Base-by-base conservation (phyloP, 2,113 vertebrate species). In the Aspidoscelis tigris region DNA sequence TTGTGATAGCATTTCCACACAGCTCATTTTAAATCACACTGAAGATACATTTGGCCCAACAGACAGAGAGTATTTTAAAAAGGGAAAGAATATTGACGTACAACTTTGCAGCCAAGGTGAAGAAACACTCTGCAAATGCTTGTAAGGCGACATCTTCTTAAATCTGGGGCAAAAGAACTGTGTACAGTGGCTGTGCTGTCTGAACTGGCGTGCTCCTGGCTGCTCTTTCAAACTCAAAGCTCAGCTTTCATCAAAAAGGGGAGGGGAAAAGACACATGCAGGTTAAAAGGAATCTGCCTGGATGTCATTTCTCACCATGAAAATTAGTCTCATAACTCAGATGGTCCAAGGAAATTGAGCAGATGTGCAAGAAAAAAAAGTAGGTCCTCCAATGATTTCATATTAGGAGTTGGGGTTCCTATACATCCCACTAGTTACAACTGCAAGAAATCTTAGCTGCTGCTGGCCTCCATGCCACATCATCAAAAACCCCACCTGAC, bases 401-500 rank as follows among this genome's bases (percentile, higher is more conserved):
- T 7, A 43, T 58, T 3, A 0, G 20, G 3, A 9, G 2, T 41
- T 9, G 39, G 33, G 4, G 55, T 86, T 43, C 75, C 7, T 66
- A 16, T 41, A 78, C 77, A 8, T 22, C 44, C 41, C 55, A 58
- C 73, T 16, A 78, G 72, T 50, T 0, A 76, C 82, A 76, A 65
- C 12, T 3, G 50, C 73, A 85, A 53, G 82, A 77, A 87, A n/a
- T 50, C 20, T 1, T 70, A 71, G 44, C 64, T 33, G 33, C 33
- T 33, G 33, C 74, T 8, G 82, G 11, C 47, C 8, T 26, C 55
- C 6, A 8, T 90, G 89, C 93, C 92, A 90, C 90, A 89, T 84
- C 87, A 88, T 79, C 92, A 84, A 20, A 50, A 43, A 22, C 76
- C 76, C 77, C 39, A 43, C 66, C 11, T 81, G 76, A 76, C 58